A percentile compares a stretch with the other conserved stretches of the same genome.
Evolutionary conservation across 2,797 vertebrate species (phyloP).

Genomic region (Philypnodon macrostomus): DNA sequence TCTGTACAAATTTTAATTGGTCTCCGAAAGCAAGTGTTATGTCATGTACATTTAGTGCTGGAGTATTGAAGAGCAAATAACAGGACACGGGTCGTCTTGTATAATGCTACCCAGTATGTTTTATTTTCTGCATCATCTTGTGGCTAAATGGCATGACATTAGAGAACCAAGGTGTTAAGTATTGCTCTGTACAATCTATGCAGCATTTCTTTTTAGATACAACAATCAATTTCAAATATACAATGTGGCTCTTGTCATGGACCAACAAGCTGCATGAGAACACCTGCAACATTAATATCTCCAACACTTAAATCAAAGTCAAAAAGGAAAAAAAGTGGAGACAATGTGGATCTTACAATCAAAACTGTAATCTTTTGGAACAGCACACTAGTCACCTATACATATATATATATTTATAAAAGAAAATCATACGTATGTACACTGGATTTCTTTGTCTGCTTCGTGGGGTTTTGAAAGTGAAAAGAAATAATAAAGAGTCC

Average conservation of each 20-base stretch:
- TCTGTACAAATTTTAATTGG: slow-evolving; percentile 67
- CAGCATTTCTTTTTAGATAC: slow-evolving; percentile 59
- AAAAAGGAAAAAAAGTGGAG: slow-evolving; percentile 46
- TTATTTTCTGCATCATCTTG: slow-evolving; percentile 61
- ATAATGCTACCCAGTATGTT: slow-evolving; percentile 68
- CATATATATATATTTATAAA: slow-evolving; percentile 76
- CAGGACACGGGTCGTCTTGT: slow-evolving; percentile 65
- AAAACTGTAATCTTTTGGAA: slow-evolving; percentile 72
- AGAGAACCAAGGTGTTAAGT: slow-evolving; percentile 52
- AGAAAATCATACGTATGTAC: slow-evolving; percentile 78
- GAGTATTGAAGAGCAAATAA: slow-evolving; percentile 62
- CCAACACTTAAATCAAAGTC: slow-evolving; percentile 57
- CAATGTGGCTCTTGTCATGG: slow-evolving; percentile 54
- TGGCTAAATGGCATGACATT: slow-evolving; percentile 59
- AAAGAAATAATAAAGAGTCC: slow-evolving; percentile 50
- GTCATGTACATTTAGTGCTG: slow-evolving; percentile 65
- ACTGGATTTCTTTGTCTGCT: slow-evolving; percentile 65
- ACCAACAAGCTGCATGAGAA: slow-evolving; percentile 50
- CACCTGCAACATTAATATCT: slow-evolving; percentile 53
- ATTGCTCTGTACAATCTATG: slow-evolving; percentile 70
- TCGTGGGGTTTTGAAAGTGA: slow-evolving; percentile 54
- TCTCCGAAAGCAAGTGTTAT: slow-evolving; percentile 61
- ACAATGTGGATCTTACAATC: slow-evolving; percentile 70
- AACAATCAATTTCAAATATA: slow-evolving; percentile 66
- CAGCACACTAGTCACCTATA: slow-evolving; percentile 81